Base-by-base conservation (phyloP, 2,888 invertebrate genomes). In the Drosophila cyrtoloma region DNA sequence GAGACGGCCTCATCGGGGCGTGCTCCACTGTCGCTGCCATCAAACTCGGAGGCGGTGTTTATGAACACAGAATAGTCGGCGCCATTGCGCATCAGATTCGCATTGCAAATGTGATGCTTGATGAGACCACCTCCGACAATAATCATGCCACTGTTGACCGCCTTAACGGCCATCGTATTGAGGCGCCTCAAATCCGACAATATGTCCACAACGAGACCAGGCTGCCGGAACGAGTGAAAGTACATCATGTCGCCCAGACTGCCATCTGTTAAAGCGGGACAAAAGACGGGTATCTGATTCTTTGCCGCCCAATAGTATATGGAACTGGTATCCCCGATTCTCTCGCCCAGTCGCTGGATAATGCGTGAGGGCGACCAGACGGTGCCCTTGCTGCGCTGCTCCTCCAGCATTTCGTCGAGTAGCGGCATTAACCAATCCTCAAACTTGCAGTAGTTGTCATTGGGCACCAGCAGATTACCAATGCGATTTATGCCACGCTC, bases 81-180 rank as follows among this genome's bases (percentile, higher is more conserved):
- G 22, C 99, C 99, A 93, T 99, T 99, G 83, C 99, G 96, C 99
- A 99, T 99, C 66, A 99, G 95, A 95, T 99, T 99, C 2, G 99
- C 99, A 95, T 99, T 99, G 94, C 98, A 99, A 84, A 99, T 99
- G 92, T 99, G 99, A 94, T 99, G 99, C 94, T 99, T 99, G n/a
- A 99, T 95, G 0, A 99, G 94, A 12, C 99, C 99, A 1, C 99
- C 99, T 5, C 99, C 99, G 70, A 99, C 93, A 74, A 99, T 98
- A 47, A 99, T 96, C 95, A 99, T 97, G 16, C 99, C 99, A n/a
- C 97, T 97, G 91, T 98, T 97, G 32, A 96, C 94, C 0, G 99
- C 98, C 92, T 97, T 97, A 14, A 99, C 97, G 22, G 99, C 97
- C 95, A 99, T 98, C 28, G 97, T 96, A 94, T 99, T 99, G 33